These are phyloP conservation scores for Vulpes ferrilata DNA, from an alignment of 2,113 vertebrate species.

Conservation along the genomic window DNA sequence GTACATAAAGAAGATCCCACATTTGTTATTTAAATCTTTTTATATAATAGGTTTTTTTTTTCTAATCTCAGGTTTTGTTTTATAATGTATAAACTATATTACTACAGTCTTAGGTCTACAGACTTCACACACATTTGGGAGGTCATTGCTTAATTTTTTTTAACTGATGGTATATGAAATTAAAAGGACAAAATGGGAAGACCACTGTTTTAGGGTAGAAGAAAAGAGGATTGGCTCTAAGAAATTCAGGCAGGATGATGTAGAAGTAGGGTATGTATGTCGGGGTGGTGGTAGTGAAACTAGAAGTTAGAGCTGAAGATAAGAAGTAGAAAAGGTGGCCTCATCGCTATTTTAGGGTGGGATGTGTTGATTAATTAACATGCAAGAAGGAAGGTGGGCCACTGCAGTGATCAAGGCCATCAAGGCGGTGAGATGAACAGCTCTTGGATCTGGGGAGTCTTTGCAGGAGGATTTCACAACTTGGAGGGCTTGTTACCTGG, in stretches of 20 bases:
- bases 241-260: constrained; percentile 13
- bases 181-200: not conserved
- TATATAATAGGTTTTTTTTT: not conserved
- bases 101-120: not conserved
- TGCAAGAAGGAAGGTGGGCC: not conserved
- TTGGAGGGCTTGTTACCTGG: not conserved
- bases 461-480: not conserved
- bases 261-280: not conserved
- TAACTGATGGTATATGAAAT: not conserved
- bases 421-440: accelerated
- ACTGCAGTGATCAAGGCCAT: too few species aligned
- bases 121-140: not conserved
- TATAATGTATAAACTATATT: constrained; percentile 3
- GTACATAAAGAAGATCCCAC: not conserved
- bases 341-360: not conserved
- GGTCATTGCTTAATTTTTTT: not conserved
- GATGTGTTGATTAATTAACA: not conserved
- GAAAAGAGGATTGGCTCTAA: not conserved
- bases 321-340: not conserved
- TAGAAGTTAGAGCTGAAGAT: not conserved
- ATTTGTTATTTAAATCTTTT: constrained; percentile 10
- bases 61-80: constrained; percentile 42
- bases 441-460: not conserved
- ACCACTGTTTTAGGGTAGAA: not conserved
- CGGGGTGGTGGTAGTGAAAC: not conserved